These are phyloP conservation scores for Nasua narica DNA, from an alignment of 2,797 vertebrate genomes.

Conservation along the genomic window DNA sequence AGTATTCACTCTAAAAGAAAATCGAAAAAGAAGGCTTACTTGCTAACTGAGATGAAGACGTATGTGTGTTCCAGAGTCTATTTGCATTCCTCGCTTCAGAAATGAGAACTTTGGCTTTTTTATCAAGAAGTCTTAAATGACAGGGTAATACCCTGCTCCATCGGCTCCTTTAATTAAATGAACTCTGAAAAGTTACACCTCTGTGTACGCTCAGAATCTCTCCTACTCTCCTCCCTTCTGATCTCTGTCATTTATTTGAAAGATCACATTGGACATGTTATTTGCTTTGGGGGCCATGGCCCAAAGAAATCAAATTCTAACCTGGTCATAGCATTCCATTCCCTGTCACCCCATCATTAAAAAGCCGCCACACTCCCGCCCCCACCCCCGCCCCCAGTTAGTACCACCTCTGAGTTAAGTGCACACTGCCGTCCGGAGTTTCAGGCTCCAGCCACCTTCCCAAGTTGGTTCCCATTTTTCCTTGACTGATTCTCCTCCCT, in stretches of 20 bases:
- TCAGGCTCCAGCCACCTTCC: not conserved
- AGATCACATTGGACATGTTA: slow-evolving; percentile 55
- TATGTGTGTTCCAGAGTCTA: not conserved
- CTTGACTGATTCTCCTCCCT: not conserved
- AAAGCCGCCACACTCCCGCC: not conserved
- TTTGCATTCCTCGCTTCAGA: slow-evolving; percentile 14
- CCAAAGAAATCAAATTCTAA: slow-evolving; percentile 53
- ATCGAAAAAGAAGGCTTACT: not conserved
- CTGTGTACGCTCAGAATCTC: slow-evolving; percentile 7
- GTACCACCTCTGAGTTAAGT: not conserved
- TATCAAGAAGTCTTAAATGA: slow-evolving; percentile 22
- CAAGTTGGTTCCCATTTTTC: not conserved
- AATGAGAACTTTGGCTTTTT: not conserved
- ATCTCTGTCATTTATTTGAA: slow-evolving; percentile 70
- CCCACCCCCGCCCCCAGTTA: not conserved
- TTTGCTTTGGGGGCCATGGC: slow-evolving; percentile 54
- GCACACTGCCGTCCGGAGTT: not conserved
- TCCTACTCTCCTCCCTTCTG: slow-evolving; percentile 11
- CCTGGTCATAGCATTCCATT: slow-evolving; percentile 1
- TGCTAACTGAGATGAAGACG: not conserved
- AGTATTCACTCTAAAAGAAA: not conserved
- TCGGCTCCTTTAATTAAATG: slow-evolving; percentile 58
- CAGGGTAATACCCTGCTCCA: not conserved
- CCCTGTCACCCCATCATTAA: not conserved
- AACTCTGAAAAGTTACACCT: slow-evolving; percentile 36